Evolutionary conservation across 2,888 invertebrate species (phyloP).

Genomic region (Pristionchus mayeri): DNA sequence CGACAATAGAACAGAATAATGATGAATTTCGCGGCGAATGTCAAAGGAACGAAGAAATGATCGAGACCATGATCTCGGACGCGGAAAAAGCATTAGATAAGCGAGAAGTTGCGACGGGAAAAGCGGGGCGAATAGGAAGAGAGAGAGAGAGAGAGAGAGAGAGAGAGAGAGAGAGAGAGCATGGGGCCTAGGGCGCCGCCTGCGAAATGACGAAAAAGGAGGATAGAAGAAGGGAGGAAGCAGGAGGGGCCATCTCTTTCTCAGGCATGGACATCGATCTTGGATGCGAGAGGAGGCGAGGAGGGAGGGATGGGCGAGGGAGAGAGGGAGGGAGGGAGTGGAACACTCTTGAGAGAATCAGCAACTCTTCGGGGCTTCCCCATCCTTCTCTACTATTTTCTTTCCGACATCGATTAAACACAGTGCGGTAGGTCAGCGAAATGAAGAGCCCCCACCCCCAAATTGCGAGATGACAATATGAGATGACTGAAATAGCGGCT

Average conservation of each 20-base stretch:
- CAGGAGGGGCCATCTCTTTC: conserved; percentile 15
- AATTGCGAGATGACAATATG: not conserved
- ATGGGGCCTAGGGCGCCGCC: not conserved
- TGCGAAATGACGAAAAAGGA: conserved; percentile 7
- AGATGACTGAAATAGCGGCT: no score
- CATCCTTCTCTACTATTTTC: no score
- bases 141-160: not conserved
- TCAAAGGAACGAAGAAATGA: no score
- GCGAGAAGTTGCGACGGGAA: not conserved
- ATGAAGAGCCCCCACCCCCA: no score
- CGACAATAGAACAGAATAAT: not conserved
- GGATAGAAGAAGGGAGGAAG: not conserved
- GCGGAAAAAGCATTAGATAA: not conserved
- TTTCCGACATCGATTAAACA: no score
- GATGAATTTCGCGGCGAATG: no score
- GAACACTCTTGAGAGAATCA: not conserved
- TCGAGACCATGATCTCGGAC: not conserved
- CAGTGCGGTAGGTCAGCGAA: no score
- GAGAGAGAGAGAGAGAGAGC: not conserved
- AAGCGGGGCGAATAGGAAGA: no score
- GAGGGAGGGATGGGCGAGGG: not conserved
- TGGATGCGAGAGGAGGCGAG: not conserved
- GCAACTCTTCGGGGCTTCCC: no score
- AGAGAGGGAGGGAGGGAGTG: not conserved
- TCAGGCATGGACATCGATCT: conserved; percentile 32